A percentile compares a stretch with the other conserved stretches of the same genome.
Evolutionary conservation across 2,888 invertebrate genomes (phyloP).

Genomic region (Lasioglossum morio): DNA sequence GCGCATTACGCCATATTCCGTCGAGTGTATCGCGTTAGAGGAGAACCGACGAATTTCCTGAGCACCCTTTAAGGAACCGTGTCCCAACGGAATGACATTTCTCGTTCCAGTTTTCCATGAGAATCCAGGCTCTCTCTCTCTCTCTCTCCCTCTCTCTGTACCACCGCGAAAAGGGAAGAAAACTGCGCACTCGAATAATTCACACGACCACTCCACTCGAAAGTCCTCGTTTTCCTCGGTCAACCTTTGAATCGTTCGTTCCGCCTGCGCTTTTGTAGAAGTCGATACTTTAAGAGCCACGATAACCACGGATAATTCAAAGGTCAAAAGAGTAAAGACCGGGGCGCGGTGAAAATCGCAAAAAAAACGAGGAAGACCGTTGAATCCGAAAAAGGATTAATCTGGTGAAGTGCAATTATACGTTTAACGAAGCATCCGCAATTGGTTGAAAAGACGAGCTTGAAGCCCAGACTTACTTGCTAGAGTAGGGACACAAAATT

Average conservation of each 20-base stretch:
- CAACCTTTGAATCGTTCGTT: constrained; percentile 69
- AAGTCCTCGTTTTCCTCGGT: constrained; percentile 61
- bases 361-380: not conserved
- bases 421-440: not conserved
- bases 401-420: constrained; percentile 24
- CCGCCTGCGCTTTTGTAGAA: constrained; percentile 57
- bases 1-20: constrained; percentile 1
- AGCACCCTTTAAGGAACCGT: constrained; percentile 23
- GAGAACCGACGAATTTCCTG: not conserved
- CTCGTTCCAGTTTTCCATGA: constrained; percentile 36
- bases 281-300: constrained; percentile 60
- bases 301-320: constrained; percentile 59
- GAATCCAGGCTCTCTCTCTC: constrained; percentile 39
- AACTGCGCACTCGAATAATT: constrained; percentile 59
- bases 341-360: not conserved
- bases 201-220: constrained; percentile 53
- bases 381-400: constrained; percentile 12
- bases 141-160: not conserved
- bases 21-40: not conserved
- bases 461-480: not conserved
- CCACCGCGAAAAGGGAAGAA: constrained; percentile 25
- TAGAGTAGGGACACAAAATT: too few species aligned
- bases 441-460: too few species aligned
- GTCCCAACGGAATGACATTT: constrained; percentile 29
- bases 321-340: constrained; percentile 6